A percentile compares a stretch with the other conserved stretches of the same genome.
Conservation (phyloP, 2,113 vertebrate species). For the Lucifuga dentata region DNA sequence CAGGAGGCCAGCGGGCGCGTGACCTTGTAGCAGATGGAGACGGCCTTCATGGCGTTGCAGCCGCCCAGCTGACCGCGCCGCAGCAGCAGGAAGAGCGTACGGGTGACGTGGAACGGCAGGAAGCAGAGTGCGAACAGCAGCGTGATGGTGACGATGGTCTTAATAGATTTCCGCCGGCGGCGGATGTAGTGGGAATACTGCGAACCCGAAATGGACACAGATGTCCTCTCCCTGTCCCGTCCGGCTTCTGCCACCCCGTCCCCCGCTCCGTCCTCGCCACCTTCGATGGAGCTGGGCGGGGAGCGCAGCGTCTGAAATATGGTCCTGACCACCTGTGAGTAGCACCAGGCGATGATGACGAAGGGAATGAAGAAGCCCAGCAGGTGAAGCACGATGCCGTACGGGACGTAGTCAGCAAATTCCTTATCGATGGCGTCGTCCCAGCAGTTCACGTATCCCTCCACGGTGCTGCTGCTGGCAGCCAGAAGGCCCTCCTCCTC, state of each 20-base stretch:
- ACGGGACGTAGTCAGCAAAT: slow-evolving; percentile 84
- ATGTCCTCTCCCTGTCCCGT: slow-evolving; percentile 56
- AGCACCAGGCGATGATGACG: slow-evolving; percentile 86
- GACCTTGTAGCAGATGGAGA: slow-evolving; percentile 88
- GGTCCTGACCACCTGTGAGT: slow-evolving; percentile 84
- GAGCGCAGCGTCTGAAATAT: slow-evolving; percentile 82
- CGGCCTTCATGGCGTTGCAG: slow-evolving; percentile 79
- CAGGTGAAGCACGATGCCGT: slow-evolving; percentile 84
- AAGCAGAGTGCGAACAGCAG: slow-evolving; percentile 86
- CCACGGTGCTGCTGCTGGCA: background rate
- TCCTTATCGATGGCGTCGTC: slow-evolving; percentile 85
- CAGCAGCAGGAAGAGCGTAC: slow-evolving; percentile 85
- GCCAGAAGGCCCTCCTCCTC: background rate
- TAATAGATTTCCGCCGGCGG: slow-evolving; percentile 84
- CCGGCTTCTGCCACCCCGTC: slow-evolving; percentile 31
- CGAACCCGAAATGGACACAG: slow-evolving; percentile 72
- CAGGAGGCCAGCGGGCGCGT: slow-evolving; percentile 86
- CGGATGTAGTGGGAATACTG: slow-evolving; percentile 81
- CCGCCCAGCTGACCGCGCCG: slow-evolving; percentile 74
- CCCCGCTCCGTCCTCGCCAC: slow-evolving; percentile 55
- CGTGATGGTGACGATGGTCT: slow-evolving; percentile 86
- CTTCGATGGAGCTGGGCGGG: slow-evolving; percentile 64
- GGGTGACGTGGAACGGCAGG: slow-evolving; percentile 86
- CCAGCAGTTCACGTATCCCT: slow-evolving; percentile 83
- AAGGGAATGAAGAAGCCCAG: slow-evolving; percentile 86